Base-by-base conservation (phyloP, 2,797 vertebrate genomes). In the Triplophysa yarkandensis region DNA sequence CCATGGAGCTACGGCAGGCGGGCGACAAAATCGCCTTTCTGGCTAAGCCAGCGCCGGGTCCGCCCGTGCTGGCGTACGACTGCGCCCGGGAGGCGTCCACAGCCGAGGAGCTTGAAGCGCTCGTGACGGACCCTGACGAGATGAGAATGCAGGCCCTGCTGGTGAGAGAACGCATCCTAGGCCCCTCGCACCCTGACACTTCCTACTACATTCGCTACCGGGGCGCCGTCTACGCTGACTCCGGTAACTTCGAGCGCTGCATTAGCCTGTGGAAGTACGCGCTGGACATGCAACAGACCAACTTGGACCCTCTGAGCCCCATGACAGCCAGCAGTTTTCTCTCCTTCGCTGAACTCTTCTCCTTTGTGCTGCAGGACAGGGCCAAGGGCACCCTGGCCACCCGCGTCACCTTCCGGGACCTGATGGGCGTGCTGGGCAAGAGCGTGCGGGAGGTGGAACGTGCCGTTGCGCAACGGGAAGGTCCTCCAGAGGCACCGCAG, bases 281-380 rank as follows among this genome's bases (percentile, higher is more conserved):
- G 1, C 88, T 98, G 76, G 96, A 98, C 81, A 98, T 98, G 96
- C 97, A 98, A 80, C 97, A 98, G 84, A 95, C 87, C 88, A 94
- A 95, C 87, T 86, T 98, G 85, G 97, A 98, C 85, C 96, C 97
- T 0, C 92, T 98, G 77, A 98, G 97, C 84, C 96, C 97, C 52
- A 96, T 98, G 96, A 98, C 97, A 0, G 95, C 97, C 63, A 97
- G 96, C 85, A 98, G 96, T 76, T 97, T 98, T 87, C 90, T 98
- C 55, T 98, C 96, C 4, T 98, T 98, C 1, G 97, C 96, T 0
- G 96, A 98, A 85, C 95, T 98, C 46, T 98, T 98, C 86, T 98
- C 96, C 1, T 98, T 98, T 0, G 95, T 98, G 36, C 94, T 98
- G 1, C 96, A 98, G 86, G 95, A 98, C 86, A 93, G 95, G 1